A percentile compares a stretch with the other conserved stretches of the same genome.
Evolutionary conservation across 2,888 invertebrate genomes (phyloP).

Genomic region (Oeneis ivallda): DNA sequence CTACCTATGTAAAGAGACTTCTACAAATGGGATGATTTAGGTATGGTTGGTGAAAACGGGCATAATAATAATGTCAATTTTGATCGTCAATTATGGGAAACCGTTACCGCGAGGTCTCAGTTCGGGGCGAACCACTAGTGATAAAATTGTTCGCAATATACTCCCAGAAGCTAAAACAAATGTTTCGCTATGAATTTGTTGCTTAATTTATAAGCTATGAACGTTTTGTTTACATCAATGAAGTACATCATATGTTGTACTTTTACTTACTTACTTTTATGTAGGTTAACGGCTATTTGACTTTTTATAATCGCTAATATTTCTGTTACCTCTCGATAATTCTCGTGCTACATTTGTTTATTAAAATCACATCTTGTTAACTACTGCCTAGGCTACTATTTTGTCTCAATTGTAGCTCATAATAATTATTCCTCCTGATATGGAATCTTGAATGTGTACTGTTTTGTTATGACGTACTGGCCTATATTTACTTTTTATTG

Average conservation of each 20-base stretch:
- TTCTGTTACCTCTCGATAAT: not conserved
- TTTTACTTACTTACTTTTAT: conserved; percentile 24
- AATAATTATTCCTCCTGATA: not conserved
- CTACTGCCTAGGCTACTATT: not conserved
- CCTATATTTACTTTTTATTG: conserved; percentile 15
- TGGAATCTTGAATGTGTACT: not conserved
- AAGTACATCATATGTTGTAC: conserved; percentile 1
- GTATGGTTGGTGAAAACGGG: too few species aligned
- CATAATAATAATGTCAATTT: too few species aligned
- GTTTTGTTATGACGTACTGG: not conserved
- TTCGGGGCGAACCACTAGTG: too few species aligned
- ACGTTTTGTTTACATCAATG: conserved; percentile 25
- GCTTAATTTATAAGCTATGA: conserved; percentile 40
- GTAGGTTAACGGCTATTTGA: conserved; percentile 20
- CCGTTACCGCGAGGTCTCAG: too few species aligned
- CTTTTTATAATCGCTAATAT: not conserved
- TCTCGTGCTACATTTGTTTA: not conserved
- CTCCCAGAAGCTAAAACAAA: too few species aligned
- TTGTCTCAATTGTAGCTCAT: conserved; percentile 1
- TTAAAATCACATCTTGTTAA: not conserved
- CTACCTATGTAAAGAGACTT: too few species aligned
- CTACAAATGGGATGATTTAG: too few species aligned
- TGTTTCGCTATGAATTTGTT: too few species aligned
- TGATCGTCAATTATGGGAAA: too few species aligned
- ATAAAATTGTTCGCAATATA: too few species aligned